Base-by-base conservation (phyloP, 2,888 invertebrate genomes). In the Mycogona germanica region DNA sequence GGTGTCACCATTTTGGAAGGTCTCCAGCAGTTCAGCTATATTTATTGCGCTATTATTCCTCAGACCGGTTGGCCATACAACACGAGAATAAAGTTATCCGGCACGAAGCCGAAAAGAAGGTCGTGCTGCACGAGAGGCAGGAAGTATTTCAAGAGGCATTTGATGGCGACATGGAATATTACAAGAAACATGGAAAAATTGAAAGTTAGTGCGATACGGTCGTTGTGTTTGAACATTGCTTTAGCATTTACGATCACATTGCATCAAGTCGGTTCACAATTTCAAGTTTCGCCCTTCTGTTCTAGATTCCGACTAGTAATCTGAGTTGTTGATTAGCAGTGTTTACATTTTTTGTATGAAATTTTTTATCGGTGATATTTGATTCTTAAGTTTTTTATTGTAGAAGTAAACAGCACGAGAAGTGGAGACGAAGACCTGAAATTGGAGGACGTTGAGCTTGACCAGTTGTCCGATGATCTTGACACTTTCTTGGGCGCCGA, bases 101-200 rank as follows among this genome's bases (percentile, higher is more conserved):
- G 29, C 71, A 73, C 57, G 82, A 82, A 63, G 64, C 72, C 26
- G 73, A 72, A 47, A 73, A 78, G 55, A 73, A 75, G 53, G 70
- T 71, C 59, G 66, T 75, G 6, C 70, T 80, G 60, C 74, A 75
- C 60, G 82, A 83, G 64, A 71, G 82, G 30, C 81, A 82, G 62
- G 76, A 77, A 56, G 79, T 78, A 1, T 83, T 82, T 62, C 78
- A 79, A 61, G 78, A 80, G 65, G 82, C 79, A 12, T 84, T 84
- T 63, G 77, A 78, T 64, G 75, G 73, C 61, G 82, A 84, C 66
- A 66, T 84, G 30, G 51, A 61, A 37, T 50, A 59, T 32, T 64
- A 62, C 45, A 61, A 61, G 55, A 53, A 55, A 32, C 57, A 61
- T 37, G 62, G 62, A 35, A 52, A 49, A 21, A 52, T 59, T 14